These are phyloP conservation scores for Agapornis canus DNA, from an alignment of 2,797 vertebrate genomes.

Conservation along the genomic window DNA sequence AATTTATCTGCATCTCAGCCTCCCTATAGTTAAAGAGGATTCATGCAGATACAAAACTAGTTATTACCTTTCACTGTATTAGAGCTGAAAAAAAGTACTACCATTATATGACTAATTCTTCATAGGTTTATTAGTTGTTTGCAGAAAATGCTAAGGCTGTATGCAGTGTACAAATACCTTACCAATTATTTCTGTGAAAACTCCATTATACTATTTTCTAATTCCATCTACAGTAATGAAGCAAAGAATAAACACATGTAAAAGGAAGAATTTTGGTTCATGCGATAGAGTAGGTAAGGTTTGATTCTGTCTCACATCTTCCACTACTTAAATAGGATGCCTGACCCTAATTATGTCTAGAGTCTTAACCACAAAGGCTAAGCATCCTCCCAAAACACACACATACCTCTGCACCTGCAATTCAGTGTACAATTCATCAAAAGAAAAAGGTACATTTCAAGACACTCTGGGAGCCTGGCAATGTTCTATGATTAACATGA, in stretches of 20 bases:
- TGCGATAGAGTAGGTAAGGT: not conserved
- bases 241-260: not conserved
- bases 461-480: not conserved
- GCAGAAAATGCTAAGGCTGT: not conserved
- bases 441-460: not conserved
- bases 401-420: not conserved
- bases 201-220: not conserved
- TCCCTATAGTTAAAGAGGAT: not conserved
- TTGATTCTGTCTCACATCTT: not conserved
- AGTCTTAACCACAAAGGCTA: not conserved
- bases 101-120: not conserved
- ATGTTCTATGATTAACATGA: not conserved
- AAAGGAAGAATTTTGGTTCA: not conserved
- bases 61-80: not conserved
- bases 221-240: not conserved
- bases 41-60: not conserved
- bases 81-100: not conserved
- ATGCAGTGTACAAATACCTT: not conserved
- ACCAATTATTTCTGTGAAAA: not conserved
- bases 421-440: not conserved
- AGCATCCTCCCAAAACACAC: not conserved
- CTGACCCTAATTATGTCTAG: not conserved
- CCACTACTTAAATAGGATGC: not conserved
- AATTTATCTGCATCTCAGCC: not conserved
- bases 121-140: not conserved